phyloP scores from a whole-genome alignment of 1,140 invertebrate species.

The Habropoda laboriosa region DNA sequence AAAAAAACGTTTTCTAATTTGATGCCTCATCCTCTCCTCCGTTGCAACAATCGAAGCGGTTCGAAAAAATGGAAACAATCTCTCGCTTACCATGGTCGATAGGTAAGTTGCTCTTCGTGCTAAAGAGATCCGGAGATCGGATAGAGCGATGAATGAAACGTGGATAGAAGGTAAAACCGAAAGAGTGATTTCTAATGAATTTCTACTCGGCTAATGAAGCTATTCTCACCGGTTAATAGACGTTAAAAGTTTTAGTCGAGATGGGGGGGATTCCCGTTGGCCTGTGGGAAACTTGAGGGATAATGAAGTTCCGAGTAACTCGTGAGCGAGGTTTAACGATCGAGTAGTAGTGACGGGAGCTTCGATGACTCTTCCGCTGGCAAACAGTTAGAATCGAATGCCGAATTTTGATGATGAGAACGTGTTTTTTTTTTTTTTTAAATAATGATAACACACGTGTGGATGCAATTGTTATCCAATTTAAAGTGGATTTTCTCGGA shows the following conservation, averaged over 20 bases:
- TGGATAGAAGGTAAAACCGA: too few relatives aligned
- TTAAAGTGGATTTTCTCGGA: too few relatives aligned
- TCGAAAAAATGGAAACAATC: too few relatives aligned
- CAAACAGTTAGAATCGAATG: background rate
- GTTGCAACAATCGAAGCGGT: too few relatives aligned
- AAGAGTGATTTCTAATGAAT: slow-evolving; percentile 3
- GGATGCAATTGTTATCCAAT: too few relatives aligned
- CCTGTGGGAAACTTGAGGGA: slow-evolving; percentile 1
- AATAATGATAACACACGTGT: too few relatives aligned
- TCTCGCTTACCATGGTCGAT: too few relatives aligned
- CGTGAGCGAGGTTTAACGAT: slow-evolving; percentile 15
- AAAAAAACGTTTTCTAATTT: background rate
- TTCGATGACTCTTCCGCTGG: background rate
- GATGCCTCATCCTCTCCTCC: too few relatives aligned
- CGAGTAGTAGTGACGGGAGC: background rate
- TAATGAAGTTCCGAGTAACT: slow-evolving; percentile 4
- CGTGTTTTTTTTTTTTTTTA: too few relatives aligned
- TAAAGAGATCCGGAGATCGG: background rate
- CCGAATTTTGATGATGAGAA: too few relatives aligned
- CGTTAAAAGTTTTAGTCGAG: background rate
- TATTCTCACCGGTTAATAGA: background rate
- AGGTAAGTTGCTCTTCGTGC: too few relatives aligned
- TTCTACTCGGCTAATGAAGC: background rate
- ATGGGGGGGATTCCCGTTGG: slow-evolving; percentile 1
- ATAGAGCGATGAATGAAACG: too few relatives aligned